These are phyloP conservation scores for Omphaloscelis lunosa DNA, from an alignment of 2,888 invertebrate species.

Conservation along the genomic window DNA sequence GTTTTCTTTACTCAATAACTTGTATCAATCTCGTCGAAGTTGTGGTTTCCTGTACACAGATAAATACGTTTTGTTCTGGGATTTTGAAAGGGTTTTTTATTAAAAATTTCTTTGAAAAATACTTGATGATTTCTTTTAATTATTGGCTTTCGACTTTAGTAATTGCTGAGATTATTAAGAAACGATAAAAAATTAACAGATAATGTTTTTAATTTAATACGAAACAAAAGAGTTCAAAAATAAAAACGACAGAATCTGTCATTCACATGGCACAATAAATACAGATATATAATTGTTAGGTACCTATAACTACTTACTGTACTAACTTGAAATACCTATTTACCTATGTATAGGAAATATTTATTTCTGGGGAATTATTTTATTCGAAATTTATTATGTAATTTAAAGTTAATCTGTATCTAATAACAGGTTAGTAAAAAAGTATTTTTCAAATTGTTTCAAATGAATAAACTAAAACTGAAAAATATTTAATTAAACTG, in stretches of 20 bases:
- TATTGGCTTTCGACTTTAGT: slow-evolving; percentile 12
- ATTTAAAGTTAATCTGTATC: background rate
- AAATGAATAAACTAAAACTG: background rate
- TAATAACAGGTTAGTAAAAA: background rate
- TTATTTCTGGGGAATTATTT: background rate
- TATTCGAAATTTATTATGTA: too few species aligned
- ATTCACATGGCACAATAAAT: background rate
- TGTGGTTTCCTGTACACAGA: slow-evolving; percentile 76
- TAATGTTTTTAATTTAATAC: slow-evolving; percentile 5
- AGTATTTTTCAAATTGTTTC: too few species aligned
- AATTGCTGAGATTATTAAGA: background rate
- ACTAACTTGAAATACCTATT: background rate
- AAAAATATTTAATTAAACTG: too few species aligned
- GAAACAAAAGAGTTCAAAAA: background rate
- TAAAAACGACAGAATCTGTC: background rate
- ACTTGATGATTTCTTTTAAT: slow-evolving; percentile 11
- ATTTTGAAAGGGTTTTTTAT: slow-evolving; percentile 53
- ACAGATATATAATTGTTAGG: background rate
- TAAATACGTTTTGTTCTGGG: slow-evolving; percentile 49
- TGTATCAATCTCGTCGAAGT: slow-evolving; percentile 75
- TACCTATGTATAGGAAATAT: background rate
- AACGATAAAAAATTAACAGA: background rate
- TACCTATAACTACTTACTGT: background rate
- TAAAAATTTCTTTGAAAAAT: slow-evolving; percentile 16
- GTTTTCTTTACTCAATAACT: slow-evolving; percentile 79